A percentile compares a stretch with the other conserved stretches of the same genome.
Evolutionary conservation across 2,888 invertebrate genomes (phyloP).

Genomic region (Folsomia candida): DNA sequence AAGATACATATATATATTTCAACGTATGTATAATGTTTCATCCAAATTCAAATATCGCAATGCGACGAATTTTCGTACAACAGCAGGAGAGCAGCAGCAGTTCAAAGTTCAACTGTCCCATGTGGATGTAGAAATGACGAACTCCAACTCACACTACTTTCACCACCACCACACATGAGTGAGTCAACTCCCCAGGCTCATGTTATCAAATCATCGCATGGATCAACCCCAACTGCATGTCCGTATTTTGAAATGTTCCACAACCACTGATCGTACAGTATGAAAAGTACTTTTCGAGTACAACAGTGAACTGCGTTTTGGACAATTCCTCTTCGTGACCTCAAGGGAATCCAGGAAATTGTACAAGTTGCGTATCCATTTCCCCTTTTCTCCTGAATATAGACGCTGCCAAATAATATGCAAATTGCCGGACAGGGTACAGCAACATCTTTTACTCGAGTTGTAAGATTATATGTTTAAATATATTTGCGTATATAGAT

Average conservation of each 20-base stretch:
- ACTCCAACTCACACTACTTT: background rate
- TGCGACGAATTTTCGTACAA: background rate
- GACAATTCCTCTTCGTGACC: background rate
- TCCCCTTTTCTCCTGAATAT: too few relatives aligned
- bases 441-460: too few relatives aligned
- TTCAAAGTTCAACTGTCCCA: background rate
- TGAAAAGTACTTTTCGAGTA: background rate
- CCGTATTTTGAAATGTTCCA: too few relatives aligned
- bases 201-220: constrained; percentile 8
- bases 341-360: background rate
- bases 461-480: too few relatives aligned
- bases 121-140: background rate
- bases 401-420: too few relatives aligned
- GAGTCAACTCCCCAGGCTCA: constrained; percentile 6
- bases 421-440: too few relatives aligned
- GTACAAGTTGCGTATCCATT: too few relatives aligned
- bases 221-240: background rate
- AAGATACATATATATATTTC: too few relatives aligned
- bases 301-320: background rate
- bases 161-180: background rate
- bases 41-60: too few relatives aligned
- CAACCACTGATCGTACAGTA: background rate
- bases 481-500: too few relatives aligned
- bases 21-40: too few relatives aligned
- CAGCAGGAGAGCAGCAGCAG: too few relatives aligned